Percentiles rank a stretch among this genome's conserved stretches.
Conservation (phyloP, 2,797 vertebrate genomes). For the Acipenser oxyrinchus region DNA sequence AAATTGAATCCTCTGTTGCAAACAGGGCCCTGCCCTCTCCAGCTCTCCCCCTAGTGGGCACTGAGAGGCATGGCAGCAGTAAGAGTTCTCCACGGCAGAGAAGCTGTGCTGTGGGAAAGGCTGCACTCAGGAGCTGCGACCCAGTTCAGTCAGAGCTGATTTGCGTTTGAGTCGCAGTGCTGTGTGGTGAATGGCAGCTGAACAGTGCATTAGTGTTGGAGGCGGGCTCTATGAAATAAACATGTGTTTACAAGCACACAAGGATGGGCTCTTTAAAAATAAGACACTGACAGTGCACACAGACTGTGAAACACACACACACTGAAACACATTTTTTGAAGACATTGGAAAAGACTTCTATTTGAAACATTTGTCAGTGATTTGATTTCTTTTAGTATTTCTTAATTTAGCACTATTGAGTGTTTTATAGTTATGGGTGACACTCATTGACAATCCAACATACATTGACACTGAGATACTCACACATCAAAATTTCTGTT, state of each 20-base stretch:
- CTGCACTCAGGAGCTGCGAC: conserved; percentile 31
- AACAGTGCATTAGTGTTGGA: conserved; percentile 48
- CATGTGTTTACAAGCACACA: conserved; percentile 44
- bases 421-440: no score
- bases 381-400: no score
- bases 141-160: conserved; percentile 72
- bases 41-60: conserved; percentile 42
- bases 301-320: no score
- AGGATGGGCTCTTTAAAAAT: conserved; percentile 19
- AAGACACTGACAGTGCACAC: not conserved
- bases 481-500: no score
- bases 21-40: no score
- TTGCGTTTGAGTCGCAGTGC: conserved; percentile 54
- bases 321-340: no score
- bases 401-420: no score
- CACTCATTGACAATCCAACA: no score
- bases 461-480: no score
- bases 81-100: not conserved
- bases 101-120: not conserved
- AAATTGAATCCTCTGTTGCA: no score
- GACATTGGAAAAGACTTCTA: no score
- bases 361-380: no score
- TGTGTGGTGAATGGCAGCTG: conserved; percentile 46
- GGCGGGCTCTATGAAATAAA: conserved; percentile 45
- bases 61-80: not conserved